phyloP scores from a whole-genome alignment of 2,113 vertebrate species.

The Cynopterus brachyotis region DNA sequence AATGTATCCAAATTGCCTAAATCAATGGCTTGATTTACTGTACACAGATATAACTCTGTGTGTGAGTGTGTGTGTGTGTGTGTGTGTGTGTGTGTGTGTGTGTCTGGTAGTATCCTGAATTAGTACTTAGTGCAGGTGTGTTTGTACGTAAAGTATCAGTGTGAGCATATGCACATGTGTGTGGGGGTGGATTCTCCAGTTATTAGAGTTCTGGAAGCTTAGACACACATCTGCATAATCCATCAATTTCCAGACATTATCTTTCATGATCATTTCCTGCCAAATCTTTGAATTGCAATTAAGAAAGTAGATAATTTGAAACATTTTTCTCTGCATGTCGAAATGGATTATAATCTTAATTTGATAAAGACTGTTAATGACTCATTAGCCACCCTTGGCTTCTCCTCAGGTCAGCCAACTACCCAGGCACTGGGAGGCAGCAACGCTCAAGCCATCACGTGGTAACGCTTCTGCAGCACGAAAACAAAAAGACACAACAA shows the following conservation, averaged over 20 bases:
- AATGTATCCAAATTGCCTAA: neutral
- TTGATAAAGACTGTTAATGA: slow-evolving; percentile 81
- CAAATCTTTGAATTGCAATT: slow-evolving; percentile 77
- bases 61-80: neutral
- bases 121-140: neutral
- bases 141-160: neutral
- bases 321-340: slow-evolving; percentile 69
- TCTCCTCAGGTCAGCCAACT: slow-evolving; percentile 76
- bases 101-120: neutral
- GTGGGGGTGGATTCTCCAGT: neutral
- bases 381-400: slow-evolving; percentile 81
- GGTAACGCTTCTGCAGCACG: slow-evolving; percentile 27
- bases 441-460: slow-evolving; percentile 26
- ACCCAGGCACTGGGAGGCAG: slow-evolving; percentile 48
- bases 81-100: neutral
- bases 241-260: slow-evolving; percentile 62
- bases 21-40: neutral
- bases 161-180: neutral
- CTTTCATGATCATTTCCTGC: slow-evolving; percentile 75
- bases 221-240: slow-evolving; percentile 39
- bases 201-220: slow-evolving; percentile 4
- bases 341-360: slow-evolving; percentile 82
- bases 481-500: slow-evolving; percentile 43
- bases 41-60: neutral
- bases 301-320: slow-evolving; percentile 78